Evolutionary conservation across 2,797 vertebrate genomes (phyloP), one percentile per base, ranked within the genome.

Genomic region (Chelmon rostratus): DNA sequence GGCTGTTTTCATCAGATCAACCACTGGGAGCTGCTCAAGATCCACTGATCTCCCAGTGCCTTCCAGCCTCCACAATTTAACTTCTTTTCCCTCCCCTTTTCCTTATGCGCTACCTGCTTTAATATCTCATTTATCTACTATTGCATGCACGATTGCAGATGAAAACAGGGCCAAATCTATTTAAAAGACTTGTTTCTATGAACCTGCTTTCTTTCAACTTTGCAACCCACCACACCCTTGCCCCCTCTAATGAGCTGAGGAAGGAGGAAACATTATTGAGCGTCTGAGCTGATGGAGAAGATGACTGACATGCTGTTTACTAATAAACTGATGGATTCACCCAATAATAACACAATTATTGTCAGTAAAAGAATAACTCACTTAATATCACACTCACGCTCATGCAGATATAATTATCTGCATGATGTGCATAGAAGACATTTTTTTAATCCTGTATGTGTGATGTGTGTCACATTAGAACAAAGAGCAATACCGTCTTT

Each of bases 21-120:
- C 93, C 94, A 94, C 94, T 87, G 68, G 93, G 92, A 87, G 94
- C 81, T 89, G 93, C 94, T 95, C 89, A 89, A 84, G 85, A 86
- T 88, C 90, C 84, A 89, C 73, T 52, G 25, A 70, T 84, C 28
- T 49, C 58, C 37, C 18, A n/a, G 19, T 16, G 0, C 19, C n/a
- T 61, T 23, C 42, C 21, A 38, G 18, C 56, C 8, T 49, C 58
- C 28, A 64, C 38, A 69, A 56, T 67, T 54, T 25, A 73, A 23
- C 58, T 57, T 44, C 12, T 59, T 70, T 81, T 63, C 38, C 33
- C 13, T 44, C 15, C 21, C 25, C 59, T 47, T 78, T 50, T 76
- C 73, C 61, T 68, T 73, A 35, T 50, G 58, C 83, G 35, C 78
- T 71, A 50, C 57, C 80, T 74, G 50, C 73, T 80, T 82, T 78